Evolutionary conservation across 2,888 invertebrate species (phyloP).

Genomic region (Andrena chrysosceles): DNA sequence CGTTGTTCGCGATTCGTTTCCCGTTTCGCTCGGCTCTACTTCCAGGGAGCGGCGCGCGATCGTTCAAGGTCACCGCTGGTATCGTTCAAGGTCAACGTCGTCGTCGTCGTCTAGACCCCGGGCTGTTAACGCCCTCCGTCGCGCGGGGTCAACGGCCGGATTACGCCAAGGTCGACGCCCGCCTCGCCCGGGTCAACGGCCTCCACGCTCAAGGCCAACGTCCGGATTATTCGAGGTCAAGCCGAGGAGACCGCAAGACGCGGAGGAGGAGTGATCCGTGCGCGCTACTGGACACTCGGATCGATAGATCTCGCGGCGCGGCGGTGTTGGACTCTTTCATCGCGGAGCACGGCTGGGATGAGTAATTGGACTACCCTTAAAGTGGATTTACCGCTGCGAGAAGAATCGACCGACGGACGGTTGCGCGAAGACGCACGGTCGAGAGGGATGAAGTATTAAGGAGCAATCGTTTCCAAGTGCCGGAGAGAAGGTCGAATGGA

Average conservation of each 20-base stretch:
- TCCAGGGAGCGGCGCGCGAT: slow-evolving; percentile 14
- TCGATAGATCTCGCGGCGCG: slow-evolving; percentile 33
- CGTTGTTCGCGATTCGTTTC: background rate
- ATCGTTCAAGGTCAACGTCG: slow-evolving; percentile 68
- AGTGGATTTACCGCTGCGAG: background rate
- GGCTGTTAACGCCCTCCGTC: slow-evolving; percentile 48
- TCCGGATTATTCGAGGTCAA: slow-evolving; percentile 66
- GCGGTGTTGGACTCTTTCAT: background rate
- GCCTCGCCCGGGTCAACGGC: slow-evolving; percentile 56
- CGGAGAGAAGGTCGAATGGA: background rate
- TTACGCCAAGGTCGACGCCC: slow-evolving; percentile 68
- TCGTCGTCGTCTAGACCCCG: slow-evolving; percentile 38
- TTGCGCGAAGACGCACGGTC: background rate
- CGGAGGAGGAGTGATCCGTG: slow-evolving; percentile 22
- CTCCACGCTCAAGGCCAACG: slow-evolving; percentile 62
- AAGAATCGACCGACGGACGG: background rate
- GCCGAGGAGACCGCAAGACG: slow-evolving; percentile 49
- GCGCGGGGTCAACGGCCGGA: slow-evolving; percentile 62
- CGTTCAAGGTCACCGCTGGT: slow-evolving; percentile 60
- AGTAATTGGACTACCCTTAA: background rate
- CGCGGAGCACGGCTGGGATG: background rate
- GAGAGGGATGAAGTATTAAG: background rate
- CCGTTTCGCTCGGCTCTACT: background rate
- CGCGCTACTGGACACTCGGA: slow-evolving; percentile 8
- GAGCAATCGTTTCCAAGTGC: background rate